A percentile compares a stretch with the other conserved stretches of the same genome.
These are phyloP conservation scores for Meandrina meandrites DNA, from an alignment of 92 coral and sea anemone genomes.

Conservation along the genomic window DNA sequence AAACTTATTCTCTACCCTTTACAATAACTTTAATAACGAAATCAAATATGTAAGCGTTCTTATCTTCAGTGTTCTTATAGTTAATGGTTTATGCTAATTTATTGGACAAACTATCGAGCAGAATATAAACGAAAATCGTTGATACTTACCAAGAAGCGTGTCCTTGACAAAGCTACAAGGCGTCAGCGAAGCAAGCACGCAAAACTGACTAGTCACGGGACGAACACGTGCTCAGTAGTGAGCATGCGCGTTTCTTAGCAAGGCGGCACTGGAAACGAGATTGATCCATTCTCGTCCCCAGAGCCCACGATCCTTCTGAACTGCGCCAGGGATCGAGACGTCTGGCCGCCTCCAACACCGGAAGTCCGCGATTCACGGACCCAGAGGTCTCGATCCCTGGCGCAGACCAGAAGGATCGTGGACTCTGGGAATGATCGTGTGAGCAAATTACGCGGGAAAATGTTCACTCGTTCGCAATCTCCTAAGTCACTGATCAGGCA, in stretches of 20 bases:
- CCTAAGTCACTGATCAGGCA: not conserved
- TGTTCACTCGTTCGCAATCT: not conserved
- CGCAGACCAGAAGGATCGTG: too few relatives aligned
- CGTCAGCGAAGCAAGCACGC: not conserved
- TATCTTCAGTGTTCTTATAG: too few relatives aligned
- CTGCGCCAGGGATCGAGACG: too few relatives aligned
- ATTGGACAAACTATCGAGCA: not conserved
- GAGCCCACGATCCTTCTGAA: too few relatives aligned
- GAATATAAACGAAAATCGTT: not conserved
- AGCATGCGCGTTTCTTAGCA: not conserved
- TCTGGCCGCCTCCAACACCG: too few relatives aligned
- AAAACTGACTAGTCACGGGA: not conserved
- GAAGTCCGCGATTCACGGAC: too few relatives aligned
- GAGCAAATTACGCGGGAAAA: not conserved
- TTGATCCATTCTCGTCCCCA: too few relatives aligned
- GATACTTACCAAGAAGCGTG: not conserved
- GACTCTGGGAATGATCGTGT: too few relatives aligned
- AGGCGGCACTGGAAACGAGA: not conserved
- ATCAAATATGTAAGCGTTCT: not conserved
- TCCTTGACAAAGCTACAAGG: not conserved
- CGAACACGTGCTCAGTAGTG: not conserved
- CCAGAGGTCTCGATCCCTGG: too few relatives aligned
- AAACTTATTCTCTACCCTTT: not conserved
- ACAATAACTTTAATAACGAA: not conserved
- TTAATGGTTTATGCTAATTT: too few relatives aligned